Evolutionary conservation across 2,113 vertebrate species (phyloP).

Genomic region (Diadophis punctatus): DNA sequence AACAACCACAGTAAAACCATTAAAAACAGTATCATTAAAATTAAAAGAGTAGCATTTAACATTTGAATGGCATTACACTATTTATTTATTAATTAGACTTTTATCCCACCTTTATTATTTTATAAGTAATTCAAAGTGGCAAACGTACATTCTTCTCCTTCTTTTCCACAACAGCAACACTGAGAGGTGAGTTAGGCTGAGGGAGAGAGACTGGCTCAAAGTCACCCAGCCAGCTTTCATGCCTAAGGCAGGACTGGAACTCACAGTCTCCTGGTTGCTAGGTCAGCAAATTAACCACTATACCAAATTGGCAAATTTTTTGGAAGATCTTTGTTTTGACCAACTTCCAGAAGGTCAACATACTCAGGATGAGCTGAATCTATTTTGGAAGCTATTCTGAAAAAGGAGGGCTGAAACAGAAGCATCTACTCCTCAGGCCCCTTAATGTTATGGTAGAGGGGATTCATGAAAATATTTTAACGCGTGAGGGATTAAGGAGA

Average conservation of each 20-base stretch:
- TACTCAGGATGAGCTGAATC: neutral
- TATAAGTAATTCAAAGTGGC: no score
- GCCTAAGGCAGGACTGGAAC: neutral
- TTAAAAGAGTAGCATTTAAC: no score
- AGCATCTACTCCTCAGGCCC: neutral
- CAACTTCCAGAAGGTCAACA: neutral
- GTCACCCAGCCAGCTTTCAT: neutral
- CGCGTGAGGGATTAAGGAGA: neutral
- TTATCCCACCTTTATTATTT: no score
- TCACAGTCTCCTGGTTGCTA: neutral
- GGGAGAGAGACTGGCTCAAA: neutral
- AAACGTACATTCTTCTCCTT: no score
- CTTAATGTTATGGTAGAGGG: neutral
- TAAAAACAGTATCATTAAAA: neutral
- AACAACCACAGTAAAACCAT: neutral
- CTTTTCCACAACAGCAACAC: no score
- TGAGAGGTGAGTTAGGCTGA: neutral
- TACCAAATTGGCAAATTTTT: neutral
- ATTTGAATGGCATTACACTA: no score
- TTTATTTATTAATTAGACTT: no score
- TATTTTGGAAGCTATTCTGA: neutral
- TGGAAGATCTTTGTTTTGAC: neutral
- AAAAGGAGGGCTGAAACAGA: neutral
- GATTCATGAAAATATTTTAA: neutral
- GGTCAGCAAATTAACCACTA: neutral